These are phyloP conservation scores for Spheniscus humboldti DNA, from an alignment of 2,797 vertebrate genomes.

Conservation along the genomic window DNA sequence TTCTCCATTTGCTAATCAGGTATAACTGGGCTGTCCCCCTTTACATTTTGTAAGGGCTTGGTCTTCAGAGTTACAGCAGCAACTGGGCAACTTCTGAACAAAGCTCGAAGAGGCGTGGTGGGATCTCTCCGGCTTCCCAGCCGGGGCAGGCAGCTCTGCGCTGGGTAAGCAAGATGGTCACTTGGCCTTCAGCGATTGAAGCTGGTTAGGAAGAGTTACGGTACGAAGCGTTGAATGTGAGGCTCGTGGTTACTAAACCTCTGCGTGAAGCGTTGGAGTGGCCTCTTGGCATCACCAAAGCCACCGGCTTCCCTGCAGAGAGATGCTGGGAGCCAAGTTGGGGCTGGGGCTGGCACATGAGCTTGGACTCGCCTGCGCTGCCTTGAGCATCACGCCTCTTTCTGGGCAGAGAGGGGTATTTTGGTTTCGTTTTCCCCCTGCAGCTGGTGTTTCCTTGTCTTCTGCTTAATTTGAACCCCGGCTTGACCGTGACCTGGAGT, in stretches of 20 bases:
- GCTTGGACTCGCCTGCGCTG: accelerated
- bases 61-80: accelerated
- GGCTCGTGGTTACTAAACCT: background rate
- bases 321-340: accelerated
- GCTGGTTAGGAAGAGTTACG: accelerated
- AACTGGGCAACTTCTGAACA: background rate
- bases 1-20: background rate
- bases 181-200: background rate
- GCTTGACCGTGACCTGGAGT: background rate
- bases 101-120: accelerated
- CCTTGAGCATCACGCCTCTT: background rate
- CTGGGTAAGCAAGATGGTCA: background rate
- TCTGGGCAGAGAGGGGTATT: background rate
- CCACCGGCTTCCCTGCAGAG: accelerated
- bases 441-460: background rate
- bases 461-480: background rate
- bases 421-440: background rate
- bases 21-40: accelerated
- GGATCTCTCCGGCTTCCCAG: background rate
- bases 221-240: background rate
- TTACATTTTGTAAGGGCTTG: accelerated
- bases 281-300: background rate
- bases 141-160: background rate
- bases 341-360: background rate
- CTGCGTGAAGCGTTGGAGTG: background rate